Evolutionary conservation across 2,113 vertebrate genomes (phyloP).

Genomic region (Leptodactylus fuscus): DNA sequence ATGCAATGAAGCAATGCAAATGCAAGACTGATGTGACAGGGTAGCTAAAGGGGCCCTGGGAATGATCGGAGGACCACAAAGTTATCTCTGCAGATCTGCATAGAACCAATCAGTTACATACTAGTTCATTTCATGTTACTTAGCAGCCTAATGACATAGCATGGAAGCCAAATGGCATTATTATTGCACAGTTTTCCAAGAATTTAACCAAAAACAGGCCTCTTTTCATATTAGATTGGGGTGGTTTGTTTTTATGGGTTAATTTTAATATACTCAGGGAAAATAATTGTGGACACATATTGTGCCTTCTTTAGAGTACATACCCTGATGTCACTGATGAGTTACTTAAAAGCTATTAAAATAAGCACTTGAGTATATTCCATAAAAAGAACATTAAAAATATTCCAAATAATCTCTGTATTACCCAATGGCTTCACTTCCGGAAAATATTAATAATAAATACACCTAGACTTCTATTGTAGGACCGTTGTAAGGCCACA

Average conservation of each 20-base stretch:
- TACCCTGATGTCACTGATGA: not conserved
- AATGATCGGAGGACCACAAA: not conserved
- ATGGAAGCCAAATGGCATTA: not conserved
- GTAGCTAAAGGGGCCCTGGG: not conserved
- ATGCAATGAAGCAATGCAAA: not conserved
- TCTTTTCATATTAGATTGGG: not conserved
- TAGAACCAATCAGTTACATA: not conserved
- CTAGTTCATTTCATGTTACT: not conserved
- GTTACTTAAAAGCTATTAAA: not conserved
- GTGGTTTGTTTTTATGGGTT: conserved; percentile 5
- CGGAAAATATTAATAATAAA: no score
- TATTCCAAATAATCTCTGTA: not conserved
- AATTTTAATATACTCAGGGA: conserved; percentile 10
- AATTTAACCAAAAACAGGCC: conserved; percentile 35
- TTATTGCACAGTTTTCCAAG: conserved; percentile 15
- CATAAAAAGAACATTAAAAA: not conserved
- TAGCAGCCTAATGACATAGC: not conserved
- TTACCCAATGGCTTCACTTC: no score
- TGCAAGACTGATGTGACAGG: not conserved
- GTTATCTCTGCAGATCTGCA: not conserved
- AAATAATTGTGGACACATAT: not conserved
- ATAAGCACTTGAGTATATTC: not conserved
- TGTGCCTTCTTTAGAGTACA: not conserved
- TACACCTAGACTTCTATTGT: no score
- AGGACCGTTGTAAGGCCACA: no score